phyloP scores from a whole-genome alignment of 2,888 invertebrate genomes.

The Carabus problematicus region DNA sequence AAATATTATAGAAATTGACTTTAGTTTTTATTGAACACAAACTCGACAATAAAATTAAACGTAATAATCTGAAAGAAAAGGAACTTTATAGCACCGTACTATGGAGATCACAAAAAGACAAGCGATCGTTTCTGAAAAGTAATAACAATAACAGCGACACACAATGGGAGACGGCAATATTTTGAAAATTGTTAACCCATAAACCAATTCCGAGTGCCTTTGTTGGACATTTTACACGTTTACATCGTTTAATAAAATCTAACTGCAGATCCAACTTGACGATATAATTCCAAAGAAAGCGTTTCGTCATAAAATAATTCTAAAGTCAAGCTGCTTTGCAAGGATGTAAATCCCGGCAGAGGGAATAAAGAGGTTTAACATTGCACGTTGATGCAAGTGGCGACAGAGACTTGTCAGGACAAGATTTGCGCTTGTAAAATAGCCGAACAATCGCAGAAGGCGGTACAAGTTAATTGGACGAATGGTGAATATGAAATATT shows the following conservation, averaged over 20 bases:
- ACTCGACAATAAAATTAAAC: too few species aligned
- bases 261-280: background rate
- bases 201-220: background rate
- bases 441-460: background rate
- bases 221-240: background rate
- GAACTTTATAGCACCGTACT: too few species aligned
- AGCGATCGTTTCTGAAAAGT: too few species aligned
- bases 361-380: background rate
- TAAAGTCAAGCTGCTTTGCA: constrained; percentile 20
- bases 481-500: constrained; percentile 45
- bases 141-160: too few species aligned
- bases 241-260: background rate
- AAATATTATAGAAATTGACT: too few species aligned
- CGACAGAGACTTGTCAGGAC: background rate
- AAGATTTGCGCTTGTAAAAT: background rate
- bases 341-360: background rate
- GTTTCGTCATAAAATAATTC: constrained; percentile 36
- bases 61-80: too few species aligned
- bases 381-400: background rate
- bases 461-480: constrained; percentile 29
- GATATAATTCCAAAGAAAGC: constrained; percentile 35
- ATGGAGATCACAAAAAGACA: too few species aligned
- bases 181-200: background rate
- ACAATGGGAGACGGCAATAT: too few species aligned
- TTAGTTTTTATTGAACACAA: too few species aligned